Base-by-base conservation (phyloP, 1,140 invertebrate genomes). In the Pseudachorutes palmiensis region DNA sequence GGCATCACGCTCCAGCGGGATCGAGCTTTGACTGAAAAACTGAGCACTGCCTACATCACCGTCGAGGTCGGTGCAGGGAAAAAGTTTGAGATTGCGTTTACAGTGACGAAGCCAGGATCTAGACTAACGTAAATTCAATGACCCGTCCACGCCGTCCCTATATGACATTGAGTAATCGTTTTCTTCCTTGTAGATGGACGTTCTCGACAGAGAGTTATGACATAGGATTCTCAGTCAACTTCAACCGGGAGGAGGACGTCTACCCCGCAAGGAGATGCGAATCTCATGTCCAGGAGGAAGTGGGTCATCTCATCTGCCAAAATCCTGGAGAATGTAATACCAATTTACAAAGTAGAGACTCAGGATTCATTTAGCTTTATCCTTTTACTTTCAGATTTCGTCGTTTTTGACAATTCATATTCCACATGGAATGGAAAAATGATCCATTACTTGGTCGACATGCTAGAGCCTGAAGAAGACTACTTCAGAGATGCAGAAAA, bases 221-320 rank as follows among this genome's bases (percentile, higher is more conserved):
- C 58, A 60, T 60, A 29, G 58, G 58, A 60, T 60, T 60, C 30
- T 60, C 58, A 22, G 31, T 60, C 58, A 60, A 60, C 26, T 32
- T 60, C 58, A 60, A 60, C 30, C 3, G 58, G 58, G 30, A 60
- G 26, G 58, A 28, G 12, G 26, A 30, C 2, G 58, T 60, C 12
- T 12, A 9, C 14, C 26, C 58, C 5, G 26, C 2, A 22, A 3
- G 30, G 22, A 60, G 58, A 60, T 29, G 2, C 58, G 30, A 60
- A 12, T 28, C 26, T 60, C 58, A 60, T 31, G 14, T 29, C 24
- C 3, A 60, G 9, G 30, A 32, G 22, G 58, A 60, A 29, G 9
- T 2, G 2, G 58, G 58, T 3, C 2, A 29, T 22, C 12, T 60
- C 26, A 60, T 30, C 12, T 60, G 58, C 29, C 9, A 30, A 30